Evolutionary conservation across 2,113 vertebrate species (phyloP).

Genomic region (Callipepla squamata): DNA sequence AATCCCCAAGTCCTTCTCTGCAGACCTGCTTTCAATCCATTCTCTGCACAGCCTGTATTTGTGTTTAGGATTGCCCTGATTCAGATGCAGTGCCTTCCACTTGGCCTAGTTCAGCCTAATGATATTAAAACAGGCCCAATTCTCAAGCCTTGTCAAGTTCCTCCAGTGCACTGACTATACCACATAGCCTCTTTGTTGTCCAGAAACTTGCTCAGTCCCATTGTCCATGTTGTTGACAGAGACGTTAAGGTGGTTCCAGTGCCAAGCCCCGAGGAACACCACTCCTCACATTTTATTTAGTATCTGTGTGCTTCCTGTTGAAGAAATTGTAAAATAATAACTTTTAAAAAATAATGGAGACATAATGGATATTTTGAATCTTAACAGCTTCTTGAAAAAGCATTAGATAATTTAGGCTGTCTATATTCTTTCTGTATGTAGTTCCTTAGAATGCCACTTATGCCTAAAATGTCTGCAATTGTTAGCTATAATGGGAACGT

Average conservation of each 20-base stretch:
- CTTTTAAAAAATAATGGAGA: not conserved
- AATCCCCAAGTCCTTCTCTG: not conserved
- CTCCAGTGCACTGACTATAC: not conserved
- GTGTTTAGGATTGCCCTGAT: not conserved
- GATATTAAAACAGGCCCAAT: not conserved
- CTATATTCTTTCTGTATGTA: not conserved
- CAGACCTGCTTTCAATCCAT: not conserved
- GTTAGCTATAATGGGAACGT: not conserved
- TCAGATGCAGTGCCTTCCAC: not conserved
- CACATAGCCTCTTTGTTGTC: not conserved
- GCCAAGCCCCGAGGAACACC: not conserved
- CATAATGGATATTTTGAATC: not conserved
- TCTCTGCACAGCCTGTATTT: not conserved
- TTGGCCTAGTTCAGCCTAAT: not conserved
- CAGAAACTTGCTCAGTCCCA: not conserved
- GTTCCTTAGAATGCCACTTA: not conserved
- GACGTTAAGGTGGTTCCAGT: not conserved
- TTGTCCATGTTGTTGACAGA: not conserved
- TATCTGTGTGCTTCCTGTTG: not conserved
- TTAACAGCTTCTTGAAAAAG: not conserved
- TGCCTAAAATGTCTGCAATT: not conserved
- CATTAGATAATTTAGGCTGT: slow-evolving; percentile 11
- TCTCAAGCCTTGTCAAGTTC: not conserved
- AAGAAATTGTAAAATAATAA: not conserved
- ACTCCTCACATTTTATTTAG: not conserved